phyloP scores from a whole-genome alignment of 2,113 vertebrate species.

The Lepus europaeus region DNA sequence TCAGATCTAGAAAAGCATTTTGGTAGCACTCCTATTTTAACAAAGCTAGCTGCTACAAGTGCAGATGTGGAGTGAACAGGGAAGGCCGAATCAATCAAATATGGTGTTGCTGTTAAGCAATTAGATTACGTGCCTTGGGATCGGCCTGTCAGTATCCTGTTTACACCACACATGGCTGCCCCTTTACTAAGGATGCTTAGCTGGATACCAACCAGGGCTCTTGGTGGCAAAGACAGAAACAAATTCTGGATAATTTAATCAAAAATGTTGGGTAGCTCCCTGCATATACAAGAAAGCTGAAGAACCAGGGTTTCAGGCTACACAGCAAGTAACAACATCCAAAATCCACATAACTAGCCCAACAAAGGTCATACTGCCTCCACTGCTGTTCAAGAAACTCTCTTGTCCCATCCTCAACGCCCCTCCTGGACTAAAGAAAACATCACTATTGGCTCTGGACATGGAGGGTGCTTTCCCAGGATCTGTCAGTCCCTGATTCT shows the following conservation, averaged over 20 bases:
- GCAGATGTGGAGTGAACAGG: neutral
- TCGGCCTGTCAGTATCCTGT: neutral
- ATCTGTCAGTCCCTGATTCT: neutral
- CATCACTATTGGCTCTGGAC: neutral
- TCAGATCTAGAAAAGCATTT: neutral
- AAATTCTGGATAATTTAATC: neutral
- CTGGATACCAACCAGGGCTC: neutral
- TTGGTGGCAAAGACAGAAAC: conserved; percentile 23
- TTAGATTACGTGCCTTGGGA: neutral
- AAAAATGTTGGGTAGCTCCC: neutral
- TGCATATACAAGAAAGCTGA: neutral
- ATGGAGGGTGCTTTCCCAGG: neutral
- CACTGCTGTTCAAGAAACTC: neutral
- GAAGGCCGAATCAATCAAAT: neutral
- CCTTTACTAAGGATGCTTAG: neutral
- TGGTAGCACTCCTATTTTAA: conserved; percentile 12
- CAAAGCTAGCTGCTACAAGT: neutral
- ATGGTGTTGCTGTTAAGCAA: neutral
- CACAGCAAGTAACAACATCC: too few relatives aligned
- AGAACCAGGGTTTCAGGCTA: neutral
- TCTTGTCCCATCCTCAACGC: neutral
- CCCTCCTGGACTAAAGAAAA: neutral
- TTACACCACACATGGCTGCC: neutral
- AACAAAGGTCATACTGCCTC: neutral
- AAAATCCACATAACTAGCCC: neutral